Evolutionary conservation across 2,113 vertebrate genomes (phyloP), one percentile per base, ranked within the genome.

Genomic region (Copsychus sechellarum): DNA sequence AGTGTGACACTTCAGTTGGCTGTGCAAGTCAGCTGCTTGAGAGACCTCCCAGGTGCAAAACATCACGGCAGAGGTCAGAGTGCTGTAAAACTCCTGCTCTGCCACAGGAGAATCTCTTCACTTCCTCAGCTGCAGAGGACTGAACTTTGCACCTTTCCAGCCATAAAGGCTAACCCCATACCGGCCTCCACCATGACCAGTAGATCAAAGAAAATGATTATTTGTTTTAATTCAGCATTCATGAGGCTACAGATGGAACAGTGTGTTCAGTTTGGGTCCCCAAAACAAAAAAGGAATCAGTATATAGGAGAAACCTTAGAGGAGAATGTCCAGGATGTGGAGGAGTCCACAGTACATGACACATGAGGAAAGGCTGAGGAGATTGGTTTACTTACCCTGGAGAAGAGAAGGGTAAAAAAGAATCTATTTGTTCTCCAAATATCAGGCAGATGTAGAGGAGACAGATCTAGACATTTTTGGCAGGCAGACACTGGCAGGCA

Each of bases 151-250:
- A 62, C 34, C 11, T 43, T 88, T 95, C 33, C 53, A 94, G 11
- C 26, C 78, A 73, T 56, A 73, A 93, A 90, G 45, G 26, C 26
- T 84, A 48, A 58, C 50, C 45, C 54, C 90, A 93, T 92, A 86
- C 76, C 42, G 57, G 31, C 85, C 53, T 82, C 20, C 62, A 73
- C 5, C 36, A 72, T 22, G 54, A 65, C 26, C 82, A 67, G 28
- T 16, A 89, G 65, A 87, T 91, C 86, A 95, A 93, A 95, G 42
- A 45, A 88, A 86, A 69, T 28, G 0, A 54, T 77, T 62, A 6
- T 71, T 91, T 87, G 19, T 29, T 95, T 95, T 84, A 58, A 74
- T 91, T 92, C 33, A 43, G 15, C 4, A 90, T 76, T 93, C 51
- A 31, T 45, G 48, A 85, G 40, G 53, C 47, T 91, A 28, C 48